phyloP scores from a whole-genome alignment of 2,888 invertebrate species.

The Netelia melanura region DNA sequence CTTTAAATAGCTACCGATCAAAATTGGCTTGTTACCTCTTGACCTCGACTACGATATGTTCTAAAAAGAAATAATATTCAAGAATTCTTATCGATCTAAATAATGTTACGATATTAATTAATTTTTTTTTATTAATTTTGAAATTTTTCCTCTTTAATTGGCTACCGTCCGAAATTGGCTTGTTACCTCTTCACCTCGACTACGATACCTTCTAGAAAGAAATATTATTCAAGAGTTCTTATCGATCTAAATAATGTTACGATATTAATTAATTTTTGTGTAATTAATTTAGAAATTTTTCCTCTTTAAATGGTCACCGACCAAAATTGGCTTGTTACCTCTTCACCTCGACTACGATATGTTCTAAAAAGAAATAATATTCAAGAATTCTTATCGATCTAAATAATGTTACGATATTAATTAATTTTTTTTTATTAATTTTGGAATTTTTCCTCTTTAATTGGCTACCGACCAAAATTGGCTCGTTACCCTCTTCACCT shows the following conservation, averaged over 20 bases:
- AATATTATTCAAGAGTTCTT: too few species aligned
- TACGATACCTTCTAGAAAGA: too few species aligned
- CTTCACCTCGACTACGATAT: too few species aligned
- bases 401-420: background rate
- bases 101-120: background rate
- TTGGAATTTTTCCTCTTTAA: background rate
- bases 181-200: background rate
- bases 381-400: too few species aligned
- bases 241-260: background rate
- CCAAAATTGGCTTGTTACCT: too few species aligned
- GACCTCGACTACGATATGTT: too few species aligned
- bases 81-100: too few species aligned
- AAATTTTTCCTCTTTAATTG: slow-evolving; percentile 4
- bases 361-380: too few species aligned
- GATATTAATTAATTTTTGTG: background rate
- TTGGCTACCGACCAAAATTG: slow-evolving; percentile 51
- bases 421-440: background rate
- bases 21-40: too few species aligned
- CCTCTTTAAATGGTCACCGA: background rate
- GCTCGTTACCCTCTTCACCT: background rate
- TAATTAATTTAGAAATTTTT: background rate
- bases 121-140: background rate
- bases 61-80: too few species aligned
- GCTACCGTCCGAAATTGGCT: slow-evolving; percentile 49
- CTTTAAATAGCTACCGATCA: background rate